Base-by-base conservation (phyloP, 2,113 vertebrate genomes). In the Notothenia coriiceps region DNA sequence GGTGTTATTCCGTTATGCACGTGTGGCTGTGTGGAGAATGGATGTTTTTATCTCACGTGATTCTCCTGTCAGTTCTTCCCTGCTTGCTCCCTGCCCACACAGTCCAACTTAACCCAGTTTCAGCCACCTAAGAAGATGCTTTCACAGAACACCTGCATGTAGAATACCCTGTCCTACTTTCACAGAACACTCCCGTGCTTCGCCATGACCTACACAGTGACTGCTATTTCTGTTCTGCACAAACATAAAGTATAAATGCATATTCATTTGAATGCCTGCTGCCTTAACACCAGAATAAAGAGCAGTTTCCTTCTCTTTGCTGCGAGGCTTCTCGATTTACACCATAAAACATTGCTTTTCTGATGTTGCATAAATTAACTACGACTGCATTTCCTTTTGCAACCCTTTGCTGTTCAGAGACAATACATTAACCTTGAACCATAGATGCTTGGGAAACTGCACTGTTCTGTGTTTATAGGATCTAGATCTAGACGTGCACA, bases 101-200 rank as follows among this genome's bases (percentile, higher is more conserved):
- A 33, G 9, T 68, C 72, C 47, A 66, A 66, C 84, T 62, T 77
- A 68, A 44, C 22, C 59, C 18, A 49, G 51, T 50, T 85, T 86
- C n/a, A 66, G 40, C 47, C 65, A 73, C 22, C 74, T 55, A 44
- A 64, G 47, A 80, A 10, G 56, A n/a, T 35, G 11, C 44, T 62
- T 68, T 54, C 7, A 7, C 35, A 63, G 62, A 80, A 74, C 68
- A 79, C 67, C 63, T 77, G 59, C 50, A 66, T 3, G 75, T 54
- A 72, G 52, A 66, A 80, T 69, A 56, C 44, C 65, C 72, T 75
- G 57, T 47, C 61, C 74, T 73, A 81, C 76, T 78, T 77, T 65
- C 43, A 62, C 15, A 29, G 35, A 14, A 40, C 20, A 29, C n/a
- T 14, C 29, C 13, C 14, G n/a, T 54, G 70, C 76, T 80, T 56